These are phyloP conservation scores for Neogobius melanostomus DNA, from an alignment of 2,113 vertebrate genomes.

Conservation along the genomic window DNA sequence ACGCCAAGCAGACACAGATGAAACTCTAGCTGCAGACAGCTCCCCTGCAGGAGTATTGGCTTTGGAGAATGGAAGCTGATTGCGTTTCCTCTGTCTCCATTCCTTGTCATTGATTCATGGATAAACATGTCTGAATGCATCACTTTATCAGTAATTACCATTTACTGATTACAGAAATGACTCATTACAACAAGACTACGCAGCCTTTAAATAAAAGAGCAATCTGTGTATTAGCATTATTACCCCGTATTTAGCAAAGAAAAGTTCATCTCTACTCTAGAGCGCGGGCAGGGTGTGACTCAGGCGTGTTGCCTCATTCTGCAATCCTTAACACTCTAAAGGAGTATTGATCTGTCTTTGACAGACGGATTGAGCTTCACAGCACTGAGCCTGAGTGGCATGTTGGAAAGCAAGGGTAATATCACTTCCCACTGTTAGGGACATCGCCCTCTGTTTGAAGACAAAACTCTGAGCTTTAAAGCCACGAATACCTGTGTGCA, in stretches of 20 bases:
- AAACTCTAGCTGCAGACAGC: constrained; percentile 62
- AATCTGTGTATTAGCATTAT: constrained; percentile 48
- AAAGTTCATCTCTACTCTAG: constrained; percentile 35
- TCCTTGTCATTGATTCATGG: constrained; percentile 61
- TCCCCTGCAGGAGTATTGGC: constrained; percentile 68
- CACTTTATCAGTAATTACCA: constrained; percentile 53
- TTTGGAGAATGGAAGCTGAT: constrained; percentile 66
- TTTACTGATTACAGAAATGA: constrained; percentile 51
- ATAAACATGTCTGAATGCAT: constrained; percentile 60
- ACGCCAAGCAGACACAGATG: constrained; percentile 60
- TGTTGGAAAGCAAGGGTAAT: constrained; percentile 31
- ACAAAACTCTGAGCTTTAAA: constrained; percentile 43
- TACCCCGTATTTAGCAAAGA: constrained; percentile 29
- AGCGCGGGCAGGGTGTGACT: constrained; percentile 42
- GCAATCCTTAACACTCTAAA: constrained; percentile 59
- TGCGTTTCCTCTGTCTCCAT: constrained; percentile 58
- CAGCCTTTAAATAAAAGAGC: constrained; percentile 47
- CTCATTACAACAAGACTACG: constrained; percentile 41
- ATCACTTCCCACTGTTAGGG: constrained; percentile 42
- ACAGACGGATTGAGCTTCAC: constrained; percentile 49
- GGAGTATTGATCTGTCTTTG: constrained; percentile 63
- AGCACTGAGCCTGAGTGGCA: constrained; percentile 42
- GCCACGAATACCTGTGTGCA: constrained; percentile 20
- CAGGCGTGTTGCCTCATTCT: constrained; percentile 48
- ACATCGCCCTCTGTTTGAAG: constrained; percentile 47